These are phyloP conservation scores for Regulus satrapa DNA, from an alignment of 2,113 vertebrate species.

Conservation along the genomic window DNA sequence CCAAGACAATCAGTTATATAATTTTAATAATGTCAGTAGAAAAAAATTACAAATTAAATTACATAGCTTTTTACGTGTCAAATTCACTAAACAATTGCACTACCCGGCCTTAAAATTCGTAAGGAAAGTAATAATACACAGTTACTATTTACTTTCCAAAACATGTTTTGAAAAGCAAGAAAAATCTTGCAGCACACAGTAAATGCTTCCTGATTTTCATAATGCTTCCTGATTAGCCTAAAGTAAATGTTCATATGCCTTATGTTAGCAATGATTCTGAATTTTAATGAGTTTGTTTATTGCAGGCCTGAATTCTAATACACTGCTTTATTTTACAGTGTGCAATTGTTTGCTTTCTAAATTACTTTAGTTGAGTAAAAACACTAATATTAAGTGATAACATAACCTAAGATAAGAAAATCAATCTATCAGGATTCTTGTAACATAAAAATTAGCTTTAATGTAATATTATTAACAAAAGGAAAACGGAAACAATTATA, in stretches of 20 bases:
- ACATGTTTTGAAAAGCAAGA: background rate
- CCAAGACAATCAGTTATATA: background rate
- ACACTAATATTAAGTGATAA: background rate
- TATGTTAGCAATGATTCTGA: background rate
- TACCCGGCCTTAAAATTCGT: background rate
- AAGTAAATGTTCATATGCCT: background rate
- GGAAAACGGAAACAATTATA: background rate
- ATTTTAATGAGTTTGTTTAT: background rate
- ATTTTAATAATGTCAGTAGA: background rate
- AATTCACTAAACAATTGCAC: background rate
- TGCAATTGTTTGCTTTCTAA: background rate
- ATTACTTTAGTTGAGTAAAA: background rate
- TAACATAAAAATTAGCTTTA: background rate
- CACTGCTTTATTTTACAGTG: background rate
- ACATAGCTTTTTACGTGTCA: background rate
- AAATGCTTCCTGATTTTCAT: background rate
- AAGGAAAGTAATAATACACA: background rate
- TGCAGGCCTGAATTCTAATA: background rate
- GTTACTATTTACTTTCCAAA: background rate
- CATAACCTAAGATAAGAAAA: background rate
- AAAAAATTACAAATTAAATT: background rate
- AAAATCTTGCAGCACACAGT: background rate
- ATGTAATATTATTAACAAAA: background rate
- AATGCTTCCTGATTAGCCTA: background rate
- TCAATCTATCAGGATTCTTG: background rate